Percentiles rank a stretch among this genome's conserved stretches.
Evolutionary conservation across 2,888 invertebrate species (phyloP).

Genomic region (Lithophane leautieri): DNA sequence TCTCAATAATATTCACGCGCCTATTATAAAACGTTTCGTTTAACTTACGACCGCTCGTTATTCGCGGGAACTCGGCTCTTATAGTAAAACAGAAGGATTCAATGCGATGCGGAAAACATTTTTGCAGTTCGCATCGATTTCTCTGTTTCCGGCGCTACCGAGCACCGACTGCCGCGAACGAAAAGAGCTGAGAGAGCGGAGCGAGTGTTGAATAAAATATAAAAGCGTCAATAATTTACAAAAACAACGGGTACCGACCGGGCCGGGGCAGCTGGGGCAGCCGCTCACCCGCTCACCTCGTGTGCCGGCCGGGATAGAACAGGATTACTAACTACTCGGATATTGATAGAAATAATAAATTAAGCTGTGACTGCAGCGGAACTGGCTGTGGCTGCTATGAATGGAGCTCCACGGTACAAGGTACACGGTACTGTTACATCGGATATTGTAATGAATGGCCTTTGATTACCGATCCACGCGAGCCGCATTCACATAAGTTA

Average conservation of each 20-base stretch:
- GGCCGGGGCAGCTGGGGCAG: constrained; percentile 6
- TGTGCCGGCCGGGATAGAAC: background rate
- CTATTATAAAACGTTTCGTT: constrained; percentile 20
- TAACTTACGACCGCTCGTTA: constrained; percentile 14
- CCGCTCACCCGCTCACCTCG: constrained; percentile 6
- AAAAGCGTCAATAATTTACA: constrained; percentile 63
- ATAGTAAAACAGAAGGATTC: constrained; percentile 45
- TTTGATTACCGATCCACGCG: background rate
- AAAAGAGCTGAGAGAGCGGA: constrained; percentile 34
- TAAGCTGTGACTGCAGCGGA: constrained; percentile 21
- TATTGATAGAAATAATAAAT: constrained; percentile 46
- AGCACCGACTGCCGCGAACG: constrained; percentile 28
- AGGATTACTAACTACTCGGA: constrained; percentile 36
- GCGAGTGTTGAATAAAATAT: constrained; percentile 59
- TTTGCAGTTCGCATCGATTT: constrained; percentile 58
- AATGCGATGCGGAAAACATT: constrained; percentile 52
- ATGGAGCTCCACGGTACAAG: no score
- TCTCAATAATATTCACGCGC: background rate
- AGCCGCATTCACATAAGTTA: constrained; percentile 3
- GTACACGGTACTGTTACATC: constrained; percentile 8
- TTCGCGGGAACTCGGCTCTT: constrained; percentile 14
- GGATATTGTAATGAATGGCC: constrained; percentile 38
- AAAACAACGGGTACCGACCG: constrained; percentile 41
- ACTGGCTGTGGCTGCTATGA: background rate
- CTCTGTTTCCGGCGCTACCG: constrained; percentile 53